A percentile compares a stretch with the other conserved stretches of the same genome.
phyloP scores from a whole-genome alignment of 23 tunicate species.

The Diplosoma virens region DNA sequence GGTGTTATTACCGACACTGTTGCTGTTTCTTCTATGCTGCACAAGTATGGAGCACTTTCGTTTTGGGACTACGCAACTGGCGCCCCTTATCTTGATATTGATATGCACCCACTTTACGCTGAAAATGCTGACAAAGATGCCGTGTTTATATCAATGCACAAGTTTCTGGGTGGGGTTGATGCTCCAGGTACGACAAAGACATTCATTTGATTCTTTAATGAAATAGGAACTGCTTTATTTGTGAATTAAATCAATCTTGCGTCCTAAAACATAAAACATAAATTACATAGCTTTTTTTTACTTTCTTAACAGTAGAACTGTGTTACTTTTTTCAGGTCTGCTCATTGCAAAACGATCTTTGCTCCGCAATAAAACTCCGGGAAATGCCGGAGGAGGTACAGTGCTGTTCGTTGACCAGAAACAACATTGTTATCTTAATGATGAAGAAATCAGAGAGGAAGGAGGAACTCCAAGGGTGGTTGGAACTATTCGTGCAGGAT shows the following conservation, averaged over 20 bases:
- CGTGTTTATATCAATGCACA: slow-evolving; percentile 88
- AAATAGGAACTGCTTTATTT: too few species aligned
- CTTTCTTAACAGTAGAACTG: too few species aligned
- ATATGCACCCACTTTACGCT: slow-evolving; percentile 83
- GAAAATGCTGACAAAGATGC: slow-evolving; percentile 94
- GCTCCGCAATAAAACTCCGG: slow-evolving; percentile 66
- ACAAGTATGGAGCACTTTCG: slow-evolving; percentile 74
- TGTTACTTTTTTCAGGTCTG: slow-evolving; percentile 51
- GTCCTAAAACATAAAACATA: too few species aligned
- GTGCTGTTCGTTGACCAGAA: slow-evolving; percentile 83
- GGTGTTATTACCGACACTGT: slow-evolving; percentile 68
- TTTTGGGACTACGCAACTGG: slow-evolving; percentile 99
- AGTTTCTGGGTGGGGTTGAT: slow-evolving; percentile 97
- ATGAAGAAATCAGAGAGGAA: slow-evolving; percentile 93
- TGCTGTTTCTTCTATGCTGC: slow-evolving; percentile 50
- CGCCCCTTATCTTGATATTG: slow-evolving; percentile 89
- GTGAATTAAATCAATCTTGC: too few species aligned
- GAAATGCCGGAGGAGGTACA: slow-evolving; percentile 86
- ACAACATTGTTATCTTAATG: slow-evolving; percentile 79
- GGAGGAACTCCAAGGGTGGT: slow-evolving; percentile 91
- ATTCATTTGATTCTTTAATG: too few species aligned
- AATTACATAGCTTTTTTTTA: too few species aligned
- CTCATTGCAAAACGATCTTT: slow-evolving; percentile 80
- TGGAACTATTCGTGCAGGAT: slow-evolving; percentile 74
- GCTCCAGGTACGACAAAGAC: slow-evolving; percentile 54